phyloP scores from a whole-genome alignment of 2,888 invertebrate species.

The Diarsia brunnea region DNA sequence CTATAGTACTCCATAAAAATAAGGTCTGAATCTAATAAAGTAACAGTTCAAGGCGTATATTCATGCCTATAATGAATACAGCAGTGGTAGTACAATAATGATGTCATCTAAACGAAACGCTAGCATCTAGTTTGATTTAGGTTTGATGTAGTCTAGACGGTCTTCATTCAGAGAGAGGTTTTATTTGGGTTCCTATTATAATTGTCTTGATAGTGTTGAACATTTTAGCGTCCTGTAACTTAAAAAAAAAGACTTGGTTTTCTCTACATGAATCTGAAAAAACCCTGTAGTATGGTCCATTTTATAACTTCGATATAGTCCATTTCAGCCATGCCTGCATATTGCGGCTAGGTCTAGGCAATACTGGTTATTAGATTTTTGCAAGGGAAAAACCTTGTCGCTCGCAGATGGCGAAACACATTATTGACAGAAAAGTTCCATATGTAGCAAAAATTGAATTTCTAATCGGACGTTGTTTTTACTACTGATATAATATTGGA shows the following conservation, averaged over 20 bases:
- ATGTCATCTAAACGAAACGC: neutral
- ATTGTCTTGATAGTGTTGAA: neutral
- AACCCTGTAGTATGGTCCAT: neutral
- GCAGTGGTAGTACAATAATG: slow-evolving; percentile 12
- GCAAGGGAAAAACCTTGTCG: neutral
- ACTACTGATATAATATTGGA: neutral
- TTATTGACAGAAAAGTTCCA: slow-evolving; percentile 10
- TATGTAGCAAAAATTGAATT: slow-evolving; percentile 12
- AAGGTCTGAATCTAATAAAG: slow-evolving; percentile 3
- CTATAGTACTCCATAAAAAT: slow-evolving; percentile 30
- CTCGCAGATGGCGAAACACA: slow-evolving; percentile 22
- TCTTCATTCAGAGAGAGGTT: neutral
- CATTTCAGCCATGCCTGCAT: neutral
- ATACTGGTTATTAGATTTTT: slow-evolving; percentile 18
- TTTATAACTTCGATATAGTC: neutral
- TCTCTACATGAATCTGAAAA: neutral
- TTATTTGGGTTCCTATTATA: slow-evolving; percentile 1
- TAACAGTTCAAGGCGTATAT: slow-evolving; percentile 9
- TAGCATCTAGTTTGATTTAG: slow-evolving; percentile 1
- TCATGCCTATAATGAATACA: neutral
- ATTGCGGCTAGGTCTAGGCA: neutral
- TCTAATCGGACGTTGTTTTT: neutral
- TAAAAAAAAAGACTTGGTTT: neutral
- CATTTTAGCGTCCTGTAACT: neutral
- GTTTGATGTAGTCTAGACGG: slow-evolving; percentile 25